Evolutionary conservation across 2,888 invertebrate species (phyloP).

Genomic region (Siphlonurus alternatus): DNA sequence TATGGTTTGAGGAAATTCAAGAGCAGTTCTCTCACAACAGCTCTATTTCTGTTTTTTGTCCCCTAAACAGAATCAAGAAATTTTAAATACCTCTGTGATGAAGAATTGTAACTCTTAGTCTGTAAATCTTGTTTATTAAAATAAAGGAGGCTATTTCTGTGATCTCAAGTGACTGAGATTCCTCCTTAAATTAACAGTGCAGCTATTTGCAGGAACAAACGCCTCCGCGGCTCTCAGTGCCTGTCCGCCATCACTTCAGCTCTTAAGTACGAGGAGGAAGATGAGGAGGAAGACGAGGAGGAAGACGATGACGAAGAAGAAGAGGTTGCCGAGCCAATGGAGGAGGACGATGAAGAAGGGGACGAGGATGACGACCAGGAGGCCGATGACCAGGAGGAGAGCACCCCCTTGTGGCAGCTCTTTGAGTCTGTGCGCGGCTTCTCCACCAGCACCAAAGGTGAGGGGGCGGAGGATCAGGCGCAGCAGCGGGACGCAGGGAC

Average conservation of each 20-base stretch:
- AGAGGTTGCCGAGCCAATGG: slow-evolving; percentile 28
- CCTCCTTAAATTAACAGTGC: too few relatives aligned
- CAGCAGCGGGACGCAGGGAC: too few relatives aligned
- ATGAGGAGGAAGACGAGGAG: slow-evolving; percentile 40
- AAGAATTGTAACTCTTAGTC: too few relatives aligned
- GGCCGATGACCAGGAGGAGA: slow-evolving; percentile 30
- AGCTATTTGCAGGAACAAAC: slow-evolving; percentile 24
- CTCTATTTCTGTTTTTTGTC: too few relatives aligned
- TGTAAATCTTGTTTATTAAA: too few relatives aligned
- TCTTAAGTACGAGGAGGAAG: slow-evolving; percentile 41
- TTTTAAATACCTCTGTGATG: too few relatives aligned
- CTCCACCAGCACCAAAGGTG: slow-evolving; percentile 14
- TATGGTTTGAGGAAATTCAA: too few relatives aligned
- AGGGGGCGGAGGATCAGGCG: too few relatives aligned
- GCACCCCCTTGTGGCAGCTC: slow-evolving; percentile 81
- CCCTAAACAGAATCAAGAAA: too few relatives aligned
- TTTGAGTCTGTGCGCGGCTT: slow-evolving; percentile 55
- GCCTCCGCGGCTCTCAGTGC: slow-evolving; percentile 30
- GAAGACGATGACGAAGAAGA: slow-evolving; percentile 38
- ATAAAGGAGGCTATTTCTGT: too few relatives aligned
- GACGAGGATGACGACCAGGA: slow-evolving; percentile 33
- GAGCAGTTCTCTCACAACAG: too few relatives aligned
- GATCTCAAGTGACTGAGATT: too few relatives aligned
- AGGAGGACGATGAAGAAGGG: slow-evolving; percentile 41
- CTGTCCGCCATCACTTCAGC: slow-evolving; percentile 42